Conservation (phyloP, 37 sponge, comb jelly and placozoan genomes). For the Chondrilla cf. caribensis region DNA sequence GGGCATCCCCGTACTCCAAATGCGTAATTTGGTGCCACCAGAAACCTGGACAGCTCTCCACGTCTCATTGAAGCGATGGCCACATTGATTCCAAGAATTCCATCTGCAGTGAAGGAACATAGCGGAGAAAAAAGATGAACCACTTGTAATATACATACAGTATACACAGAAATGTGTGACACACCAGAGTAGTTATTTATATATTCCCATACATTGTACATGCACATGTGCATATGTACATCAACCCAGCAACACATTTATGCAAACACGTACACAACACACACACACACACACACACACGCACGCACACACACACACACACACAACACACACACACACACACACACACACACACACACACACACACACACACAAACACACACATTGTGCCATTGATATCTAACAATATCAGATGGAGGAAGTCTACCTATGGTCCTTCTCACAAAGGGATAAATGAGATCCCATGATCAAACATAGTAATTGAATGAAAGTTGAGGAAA, state of each 20-base stretch:
- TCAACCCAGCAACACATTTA: background rate
- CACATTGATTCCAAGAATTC: conserved; percentile 72
- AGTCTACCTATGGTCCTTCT: too few relatives aligned
- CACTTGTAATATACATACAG: too few relatives aligned
- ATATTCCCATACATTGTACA: background rate
- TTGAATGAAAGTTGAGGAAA: too few relatives aligned
- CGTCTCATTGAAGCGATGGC: conserved; percentile 77
- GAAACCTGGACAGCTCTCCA: conserved; percentile 77
- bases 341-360: conserved; percentile 7
- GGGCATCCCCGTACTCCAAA: conserved; percentile 92
- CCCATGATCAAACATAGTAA: too few relatives aligned
- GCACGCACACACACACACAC: background rate
- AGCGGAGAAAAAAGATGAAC: background rate
- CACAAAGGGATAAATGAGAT: too few relatives aligned
- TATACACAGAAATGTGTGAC: background rate
- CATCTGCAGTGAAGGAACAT: conserved; percentile 37
- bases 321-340: conserved; percentile 30
- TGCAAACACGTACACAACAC: background rate
- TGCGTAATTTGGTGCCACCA: conserved; percentile 68
- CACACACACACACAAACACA: conserved; percentile 4
- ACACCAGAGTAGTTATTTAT: too few relatives aligned
- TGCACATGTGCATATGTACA: background rate
- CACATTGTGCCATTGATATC: too few relatives aligned
- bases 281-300: conserved; percentile 4
- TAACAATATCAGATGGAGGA: too few relatives aligned